phyloP scores from a whole-genome alignment of 2,888 invertebrate species.

The Colostygia pectinataria region DNA sequence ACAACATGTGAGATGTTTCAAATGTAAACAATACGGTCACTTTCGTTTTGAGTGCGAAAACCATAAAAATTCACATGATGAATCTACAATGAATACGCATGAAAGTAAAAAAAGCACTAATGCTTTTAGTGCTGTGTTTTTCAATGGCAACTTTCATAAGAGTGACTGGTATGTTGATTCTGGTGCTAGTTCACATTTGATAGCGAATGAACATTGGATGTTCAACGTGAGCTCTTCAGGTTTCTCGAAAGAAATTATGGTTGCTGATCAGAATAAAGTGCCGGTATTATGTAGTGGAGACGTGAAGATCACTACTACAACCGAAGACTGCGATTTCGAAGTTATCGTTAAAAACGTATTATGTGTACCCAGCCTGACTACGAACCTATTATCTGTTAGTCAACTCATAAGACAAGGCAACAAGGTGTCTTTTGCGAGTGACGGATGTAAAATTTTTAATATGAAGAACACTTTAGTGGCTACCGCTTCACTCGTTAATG shows the following conservation, averaged over 20 bases:
- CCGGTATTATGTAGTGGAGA: slow-evolving; percentile 29
- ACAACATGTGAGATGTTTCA: not conserved
- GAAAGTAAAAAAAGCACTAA: slow-evolving; percentile 1
- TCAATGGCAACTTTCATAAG: slow-evolving; percentile 21
- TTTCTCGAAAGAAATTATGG: slow-evolving; percentile 23
- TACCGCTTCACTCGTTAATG: not conserved
- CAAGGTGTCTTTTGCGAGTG: not conserved
- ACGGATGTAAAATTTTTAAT: not conserved
- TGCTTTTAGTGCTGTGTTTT: slow-evolving; percentile 32
- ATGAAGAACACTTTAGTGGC: not conserved
- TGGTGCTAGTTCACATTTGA: slow-evolving; percentile 15
- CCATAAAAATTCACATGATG: too few relatives aligned
- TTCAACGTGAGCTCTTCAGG: slow-evolving; percentile 2
- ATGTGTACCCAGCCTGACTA: not conserved
- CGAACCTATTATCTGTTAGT: not conserved
- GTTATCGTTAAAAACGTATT: not conserved
- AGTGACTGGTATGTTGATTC: slow-evolving; percentile 36
- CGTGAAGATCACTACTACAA: slow-evolving; percentile 23
- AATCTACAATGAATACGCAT: not conserved
- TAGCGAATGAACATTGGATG: slow-evolving; percentile 12
- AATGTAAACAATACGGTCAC: slow-evolving; percentile 2
- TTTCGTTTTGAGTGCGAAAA: not conserved
- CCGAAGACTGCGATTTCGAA: not conserved
- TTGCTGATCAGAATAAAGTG: slow-evolving; percentile 29
- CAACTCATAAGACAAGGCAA: not conserved